These are phyloP conservation scores for Salvelinus alpinus DNA, from an alignment of 2,113 vertebrate genomes.

Conservation along the genomic window DNA sequence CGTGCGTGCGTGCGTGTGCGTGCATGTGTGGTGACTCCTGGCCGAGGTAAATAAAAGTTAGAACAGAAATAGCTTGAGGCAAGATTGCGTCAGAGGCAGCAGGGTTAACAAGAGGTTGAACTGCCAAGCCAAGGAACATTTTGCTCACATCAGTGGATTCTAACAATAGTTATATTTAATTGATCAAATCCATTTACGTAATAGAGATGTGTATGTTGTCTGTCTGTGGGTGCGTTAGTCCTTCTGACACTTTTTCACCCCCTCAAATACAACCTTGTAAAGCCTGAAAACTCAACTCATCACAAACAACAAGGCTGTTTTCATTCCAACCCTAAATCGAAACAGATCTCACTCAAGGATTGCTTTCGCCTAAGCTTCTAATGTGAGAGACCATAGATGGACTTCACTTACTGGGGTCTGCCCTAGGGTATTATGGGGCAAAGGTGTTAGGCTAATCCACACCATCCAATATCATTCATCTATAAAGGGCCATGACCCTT, in stretches of 20 bases:
- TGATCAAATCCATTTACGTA: too few species aligned
- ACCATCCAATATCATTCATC: not conserved
- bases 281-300: not conserved
- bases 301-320: not conserved
- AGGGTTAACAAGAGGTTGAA: not conserved
- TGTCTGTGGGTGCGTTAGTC: not conserved
- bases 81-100: not conserved
- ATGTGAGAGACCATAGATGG: not conserved
- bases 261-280: not conserved
- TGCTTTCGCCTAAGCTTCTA: not conserved
- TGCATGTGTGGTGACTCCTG: not conserved
- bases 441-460: constrained; percentile 13
- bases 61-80: constrained; percentile 30
- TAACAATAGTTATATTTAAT: too few species aligned
- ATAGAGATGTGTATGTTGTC: too few species aligned
- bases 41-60: constrained; percentile 10
- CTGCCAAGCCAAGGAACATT: not conserved
- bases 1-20: constrained; percentile 23
- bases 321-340: constrained; percentile 3
- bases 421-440: constrained; percentile 2
- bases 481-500: not conserved
- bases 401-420: not conserved
- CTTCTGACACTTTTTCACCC: not conserved
- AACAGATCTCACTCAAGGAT: constrained; percentile 9
- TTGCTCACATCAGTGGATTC: not conserved